These are phyloP conservation scores for Silurus asotus DNA, from an alignment of 2,113 vertebrate genomes.

Conservation along the genomic window DNA sequence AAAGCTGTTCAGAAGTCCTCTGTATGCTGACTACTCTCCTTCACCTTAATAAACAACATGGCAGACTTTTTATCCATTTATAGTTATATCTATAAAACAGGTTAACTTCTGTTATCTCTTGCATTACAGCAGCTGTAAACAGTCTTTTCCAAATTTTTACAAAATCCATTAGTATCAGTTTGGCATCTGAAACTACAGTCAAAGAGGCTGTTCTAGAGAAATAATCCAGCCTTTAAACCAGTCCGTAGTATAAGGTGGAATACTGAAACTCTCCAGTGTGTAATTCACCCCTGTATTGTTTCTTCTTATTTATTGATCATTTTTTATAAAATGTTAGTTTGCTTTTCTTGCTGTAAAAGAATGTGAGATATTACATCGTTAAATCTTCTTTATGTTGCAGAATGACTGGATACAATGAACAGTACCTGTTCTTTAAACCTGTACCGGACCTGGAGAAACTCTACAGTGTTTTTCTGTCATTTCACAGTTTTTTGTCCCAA, in stretches of 20 bases:
- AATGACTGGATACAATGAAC: slow-evolving; percentile 62
- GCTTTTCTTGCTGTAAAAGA: not conserved
- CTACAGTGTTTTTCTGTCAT: slow-evolving; percentile 67
- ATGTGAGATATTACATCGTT: not conserved
- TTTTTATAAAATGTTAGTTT: not conserved
- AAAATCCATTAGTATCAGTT: not conserved
- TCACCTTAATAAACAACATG: not conserved
- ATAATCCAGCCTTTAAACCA: not conserved
- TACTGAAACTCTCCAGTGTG: not conserved
- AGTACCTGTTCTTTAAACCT: slow-evolving; percentile 74
- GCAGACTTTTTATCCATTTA: not conserved
- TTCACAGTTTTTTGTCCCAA: slow-evolving; percentile 54
- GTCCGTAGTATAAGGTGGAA: not conserved
- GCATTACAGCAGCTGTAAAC: not conserved
- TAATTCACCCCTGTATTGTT: not conserved
- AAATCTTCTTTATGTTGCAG: slow-evolving; percentile 31
- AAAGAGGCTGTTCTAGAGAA: not conserved
- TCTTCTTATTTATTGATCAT: not conserved
- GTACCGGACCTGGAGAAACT: slow-evolving; percentile 79
- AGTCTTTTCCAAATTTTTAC: not conserved
- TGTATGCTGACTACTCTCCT: too few species aligned
- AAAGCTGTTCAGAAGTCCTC: too few species aligned
- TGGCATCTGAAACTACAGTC: not conserved
- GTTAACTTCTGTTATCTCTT: not conserved
- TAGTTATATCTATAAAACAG: not conserved